A percentile compares a stretch with the other conserved stretches of the same genome.
These are phyloP conservation scores for Oceanodroma tethys DNA, from an alignment of 2,113 vertebrate genomes.

Conservation along the genomic window DNA sequence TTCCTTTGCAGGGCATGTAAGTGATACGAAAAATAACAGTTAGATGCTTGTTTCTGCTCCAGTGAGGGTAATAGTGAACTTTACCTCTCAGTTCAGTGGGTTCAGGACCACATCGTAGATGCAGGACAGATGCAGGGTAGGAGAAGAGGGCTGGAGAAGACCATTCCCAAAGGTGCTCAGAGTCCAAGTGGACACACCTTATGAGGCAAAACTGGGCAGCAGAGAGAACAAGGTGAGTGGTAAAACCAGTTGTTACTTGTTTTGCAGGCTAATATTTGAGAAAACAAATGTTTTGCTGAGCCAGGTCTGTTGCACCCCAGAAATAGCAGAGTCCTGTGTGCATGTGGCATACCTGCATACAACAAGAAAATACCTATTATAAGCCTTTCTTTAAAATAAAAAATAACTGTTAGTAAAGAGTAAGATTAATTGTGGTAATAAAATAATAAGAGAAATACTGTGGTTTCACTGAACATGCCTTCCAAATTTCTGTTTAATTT, in stretches of 20 bases:
- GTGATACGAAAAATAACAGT: not conserved
- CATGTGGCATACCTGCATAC: not conserved
- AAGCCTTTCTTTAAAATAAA: not conserved
- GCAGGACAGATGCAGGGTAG: no score
- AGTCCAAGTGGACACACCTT: not conserved
- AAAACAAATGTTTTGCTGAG: not conserved
- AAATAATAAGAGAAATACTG: not conserved
- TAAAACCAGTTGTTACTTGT: not conserved
- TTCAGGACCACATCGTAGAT: not conserved
- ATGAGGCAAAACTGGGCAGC: not conserved
- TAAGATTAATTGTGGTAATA: not conserved
- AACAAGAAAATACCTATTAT: not conserved
- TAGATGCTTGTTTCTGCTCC: not conserved
- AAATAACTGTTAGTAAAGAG: not conserved
- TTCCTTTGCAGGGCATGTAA: not conserved
- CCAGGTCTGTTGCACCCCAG: not conserved
- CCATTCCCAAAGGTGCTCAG: not conserved
- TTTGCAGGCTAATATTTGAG: not conserved
- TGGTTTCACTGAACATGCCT: not conserved
- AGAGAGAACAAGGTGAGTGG: not conserved
- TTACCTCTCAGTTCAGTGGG: not conserved
- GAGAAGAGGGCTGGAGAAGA: not conserved
- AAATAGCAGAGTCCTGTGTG: not conserved
- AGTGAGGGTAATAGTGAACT: not conserved
- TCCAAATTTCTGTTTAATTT: not conserved